Evolutionary conservation across 2,797 vertebrate genomes (phyloP).

Genomic region (Choloepus didactylus): DNA sequence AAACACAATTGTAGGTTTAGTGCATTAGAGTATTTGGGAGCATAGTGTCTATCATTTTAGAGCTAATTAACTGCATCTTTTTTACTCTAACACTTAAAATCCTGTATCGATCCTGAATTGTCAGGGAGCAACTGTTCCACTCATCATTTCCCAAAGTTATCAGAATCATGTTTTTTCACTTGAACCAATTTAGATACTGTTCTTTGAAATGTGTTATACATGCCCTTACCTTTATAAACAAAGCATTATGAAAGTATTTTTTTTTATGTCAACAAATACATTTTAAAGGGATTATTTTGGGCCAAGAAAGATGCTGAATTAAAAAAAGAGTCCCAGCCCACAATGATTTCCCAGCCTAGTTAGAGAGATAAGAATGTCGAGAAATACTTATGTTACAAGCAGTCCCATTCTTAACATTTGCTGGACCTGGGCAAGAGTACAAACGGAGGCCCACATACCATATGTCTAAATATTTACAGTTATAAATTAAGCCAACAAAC

Average conservation of each 20-base stretch:
- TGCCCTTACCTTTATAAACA: not conserved
- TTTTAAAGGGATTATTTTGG: not conserved
- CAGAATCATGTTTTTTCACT: not conserved
- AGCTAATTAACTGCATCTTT: not conserved
- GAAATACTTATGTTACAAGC: not conserved
- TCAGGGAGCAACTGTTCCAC: not conserved
- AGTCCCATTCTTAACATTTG: conserved; percentile 7
- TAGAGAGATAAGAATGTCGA: not conserved
- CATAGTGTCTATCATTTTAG: not conserved
- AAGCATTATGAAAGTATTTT: not conserved
- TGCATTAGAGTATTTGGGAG: not conserved
- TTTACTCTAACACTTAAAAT: not conserved
- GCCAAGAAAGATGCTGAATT: not conserved
- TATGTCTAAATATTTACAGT: conserved; percentile 15
- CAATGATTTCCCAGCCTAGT: not conserved
- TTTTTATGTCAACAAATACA: conserved; percentile 6
- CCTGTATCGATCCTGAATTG: not conserved
- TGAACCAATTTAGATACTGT: not conserved
- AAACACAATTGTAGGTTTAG: not conserved
- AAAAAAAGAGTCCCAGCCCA: not conserved
- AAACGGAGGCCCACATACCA: not conserved
- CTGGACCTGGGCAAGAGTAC: not conserved
- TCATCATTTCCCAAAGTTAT: not conserved
- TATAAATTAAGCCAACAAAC: not conserved
- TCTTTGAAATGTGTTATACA: conserved; percentile 8